A percentile compares a stretch with the other conserved stretches of the same genome.
Conservation (phyloP, 2,797 vertebrate genomes). For the Crocodylus rhombifer region DNA sequence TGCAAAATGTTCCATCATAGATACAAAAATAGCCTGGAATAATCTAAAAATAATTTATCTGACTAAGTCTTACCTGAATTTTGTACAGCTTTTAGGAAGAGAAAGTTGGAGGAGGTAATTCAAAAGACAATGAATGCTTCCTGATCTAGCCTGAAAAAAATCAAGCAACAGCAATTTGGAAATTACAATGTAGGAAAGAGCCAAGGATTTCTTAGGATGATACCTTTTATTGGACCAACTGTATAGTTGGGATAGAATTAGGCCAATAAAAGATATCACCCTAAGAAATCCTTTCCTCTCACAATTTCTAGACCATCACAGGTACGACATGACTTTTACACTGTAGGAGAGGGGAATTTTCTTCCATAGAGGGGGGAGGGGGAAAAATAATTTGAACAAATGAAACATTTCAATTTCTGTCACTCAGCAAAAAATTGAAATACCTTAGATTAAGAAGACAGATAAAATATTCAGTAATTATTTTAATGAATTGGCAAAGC, state of each 20-base stretch:
- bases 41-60: background rate
- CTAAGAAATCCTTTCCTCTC: no score
- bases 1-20: background rate
- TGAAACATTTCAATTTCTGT: background rate
- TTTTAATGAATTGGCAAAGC: background rate
- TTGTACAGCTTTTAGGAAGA: accelerated
- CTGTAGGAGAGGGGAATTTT: background rate
- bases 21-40: background rate
- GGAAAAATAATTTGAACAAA: background rate
- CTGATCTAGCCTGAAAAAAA: background rate
- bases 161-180: background rate
- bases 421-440: background rate
- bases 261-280: no score
- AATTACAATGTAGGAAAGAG: background rate
- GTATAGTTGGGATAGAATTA: no score
- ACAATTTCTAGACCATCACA: no score
- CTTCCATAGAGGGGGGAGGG: background rate
- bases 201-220: no score
- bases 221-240: no score
- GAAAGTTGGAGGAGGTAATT: background rate
- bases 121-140: background rate
- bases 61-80: background rate
- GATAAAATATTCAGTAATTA: background rate
- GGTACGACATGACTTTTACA: background rate
- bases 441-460: background rate